Evolutionary conservation across 1,140 invertebrate genomes (phyloP).

Genomic region (Mizuhopecten yessoensis): DNA sequence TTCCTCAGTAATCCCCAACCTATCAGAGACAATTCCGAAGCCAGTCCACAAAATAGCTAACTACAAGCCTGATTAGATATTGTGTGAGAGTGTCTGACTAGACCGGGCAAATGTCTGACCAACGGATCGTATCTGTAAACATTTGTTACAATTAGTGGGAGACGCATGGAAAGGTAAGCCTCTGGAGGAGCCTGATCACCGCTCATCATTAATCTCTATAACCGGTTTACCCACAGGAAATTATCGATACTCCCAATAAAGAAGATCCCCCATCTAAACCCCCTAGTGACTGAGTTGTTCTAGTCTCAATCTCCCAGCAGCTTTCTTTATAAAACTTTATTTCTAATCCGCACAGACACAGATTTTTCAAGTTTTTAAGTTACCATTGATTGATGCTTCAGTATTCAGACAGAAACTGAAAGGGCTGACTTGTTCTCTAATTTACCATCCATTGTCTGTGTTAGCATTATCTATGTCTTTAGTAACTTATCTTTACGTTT

Average conservation of each 20-base stretch:
- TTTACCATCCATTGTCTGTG: not conserved
- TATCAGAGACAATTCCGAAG: not conserved
- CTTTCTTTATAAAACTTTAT: not conserved
- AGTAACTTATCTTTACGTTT: too few relatives aligned
- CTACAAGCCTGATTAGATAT: not conserved
- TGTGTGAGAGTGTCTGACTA: constrained; percentile 25
- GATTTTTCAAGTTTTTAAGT: not conserved
- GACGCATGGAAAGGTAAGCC: not conserved
- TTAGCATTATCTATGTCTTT: too few relatives aligned
- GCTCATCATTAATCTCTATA: not conserved
- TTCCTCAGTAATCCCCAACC: not conserved
- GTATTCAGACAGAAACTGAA: not conserved
- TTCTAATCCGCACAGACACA: not conserved
- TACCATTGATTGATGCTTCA: not conserved
- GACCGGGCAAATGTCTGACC: not conserved
- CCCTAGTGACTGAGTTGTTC: not conserved
- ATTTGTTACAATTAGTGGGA: not conserved
- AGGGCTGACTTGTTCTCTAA: not conserved
- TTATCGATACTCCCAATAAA: constrained; percentile 14
- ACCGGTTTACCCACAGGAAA: not conserved
- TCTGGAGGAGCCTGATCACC: not conserved
- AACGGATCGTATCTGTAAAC: constrained; percentile 25
- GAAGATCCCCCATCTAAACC: not conserved
- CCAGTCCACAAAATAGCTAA: not conserved
- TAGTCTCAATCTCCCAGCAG: not conserved